Evolutionary conservation across 2,888 invertebrate species (phyloP).

Genomic region (Tenthredo livida): DNA sequence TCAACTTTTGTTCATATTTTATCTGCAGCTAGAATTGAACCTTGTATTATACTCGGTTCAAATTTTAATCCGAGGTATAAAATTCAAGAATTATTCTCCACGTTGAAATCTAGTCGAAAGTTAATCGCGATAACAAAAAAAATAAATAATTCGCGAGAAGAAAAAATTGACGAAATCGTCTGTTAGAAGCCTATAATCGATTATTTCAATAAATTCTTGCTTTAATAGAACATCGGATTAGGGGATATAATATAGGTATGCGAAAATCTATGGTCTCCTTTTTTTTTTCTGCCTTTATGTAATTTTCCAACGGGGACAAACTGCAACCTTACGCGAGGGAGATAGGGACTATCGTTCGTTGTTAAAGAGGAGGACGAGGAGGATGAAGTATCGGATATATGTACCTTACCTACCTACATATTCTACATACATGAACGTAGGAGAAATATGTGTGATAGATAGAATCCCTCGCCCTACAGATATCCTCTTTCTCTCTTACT

Average conservation of each 20-base stretch:
- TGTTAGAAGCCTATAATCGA: too few species aligned
- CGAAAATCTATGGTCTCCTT: neutral
- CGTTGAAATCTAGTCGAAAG: too few species aligned
- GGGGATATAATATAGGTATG: neutral
- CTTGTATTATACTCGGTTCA: neutral
- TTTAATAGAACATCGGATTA: neutral
- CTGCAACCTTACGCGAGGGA: neutral
- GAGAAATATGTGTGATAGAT: constrained; percentile 3
- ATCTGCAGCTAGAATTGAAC: too few species aligned
- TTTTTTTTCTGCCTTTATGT: neutral
- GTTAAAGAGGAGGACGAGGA: neutral
- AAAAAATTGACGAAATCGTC: too few species aligned
- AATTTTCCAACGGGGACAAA: neutral
- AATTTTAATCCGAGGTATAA: neutral
- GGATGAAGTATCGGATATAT: neutral
- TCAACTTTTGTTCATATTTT: neutral
- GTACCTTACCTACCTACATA: neutral
- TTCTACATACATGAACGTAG: neutral
- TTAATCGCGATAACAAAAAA: too few species aligned
- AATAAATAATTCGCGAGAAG: too few species aligned
- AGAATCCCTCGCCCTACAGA: constrained; percentile 38
- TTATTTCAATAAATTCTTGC: too few species aligned
- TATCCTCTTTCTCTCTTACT: constrained; percentile 14
- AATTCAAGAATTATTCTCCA: neutral
- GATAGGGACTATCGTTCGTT: neutral